These are phyloP conservation scores for Alloplasta piceator DNA, from an alignment of 2,888 invertebrate species.

Conservation along the genomic window DNA sequence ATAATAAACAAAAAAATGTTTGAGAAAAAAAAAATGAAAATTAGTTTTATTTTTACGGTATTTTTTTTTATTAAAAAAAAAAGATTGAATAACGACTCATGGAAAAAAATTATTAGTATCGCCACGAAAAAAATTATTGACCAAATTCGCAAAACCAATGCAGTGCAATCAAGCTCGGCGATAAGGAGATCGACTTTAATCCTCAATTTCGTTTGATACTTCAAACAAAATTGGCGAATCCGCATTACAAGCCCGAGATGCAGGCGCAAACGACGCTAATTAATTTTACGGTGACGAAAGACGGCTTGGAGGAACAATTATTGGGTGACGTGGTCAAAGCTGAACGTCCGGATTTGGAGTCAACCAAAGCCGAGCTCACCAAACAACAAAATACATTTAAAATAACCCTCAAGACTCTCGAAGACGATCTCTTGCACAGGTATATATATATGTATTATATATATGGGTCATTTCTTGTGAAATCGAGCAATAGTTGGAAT, in stretches of 20 bases:
- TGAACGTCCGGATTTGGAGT: constrained; percentile 95
- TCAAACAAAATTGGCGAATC: constrained; percentile 97
- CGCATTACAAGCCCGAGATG: constrained; percentile 98
- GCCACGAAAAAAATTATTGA: too few relatives aligned
- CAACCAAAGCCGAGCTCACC: constrained; percentile 91
- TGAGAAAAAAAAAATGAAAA: too few relatives aligned
- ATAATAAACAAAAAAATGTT: too few relatives aligned
- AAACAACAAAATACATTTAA: constrained; percentile 98
- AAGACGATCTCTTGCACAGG: constrained; percentile 93
- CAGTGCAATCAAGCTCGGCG: constrained; percentile 92
- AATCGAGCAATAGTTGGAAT: too few relatives aligned
- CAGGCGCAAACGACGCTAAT: constrained; percentile 98
- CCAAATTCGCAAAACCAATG: too few relatives aligned
- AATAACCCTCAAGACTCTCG: constrained; percentile 94
- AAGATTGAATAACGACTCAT: too few relatives aligned
- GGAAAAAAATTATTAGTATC: too few relatives aligned
- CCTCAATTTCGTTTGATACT: constrained; percentile 92
- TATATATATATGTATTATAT: too few relatives aligned
- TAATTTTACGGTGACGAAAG: constrained; percentile 97
- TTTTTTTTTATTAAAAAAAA: too few relatives aligned
- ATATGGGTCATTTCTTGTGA: too few relatives aligned
- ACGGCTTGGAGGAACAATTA: constrained; percentile 96
- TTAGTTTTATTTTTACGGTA: too few relatives aligned
- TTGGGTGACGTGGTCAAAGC: constrained; percentile 96
- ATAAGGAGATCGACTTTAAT: constrained; percentile 95